Percentiles rank a stretch among this genome's conserved stretches.
Conservation (phyloP, 2,888 invertebrate species). For the Coenonympha glycerion region DNA sequence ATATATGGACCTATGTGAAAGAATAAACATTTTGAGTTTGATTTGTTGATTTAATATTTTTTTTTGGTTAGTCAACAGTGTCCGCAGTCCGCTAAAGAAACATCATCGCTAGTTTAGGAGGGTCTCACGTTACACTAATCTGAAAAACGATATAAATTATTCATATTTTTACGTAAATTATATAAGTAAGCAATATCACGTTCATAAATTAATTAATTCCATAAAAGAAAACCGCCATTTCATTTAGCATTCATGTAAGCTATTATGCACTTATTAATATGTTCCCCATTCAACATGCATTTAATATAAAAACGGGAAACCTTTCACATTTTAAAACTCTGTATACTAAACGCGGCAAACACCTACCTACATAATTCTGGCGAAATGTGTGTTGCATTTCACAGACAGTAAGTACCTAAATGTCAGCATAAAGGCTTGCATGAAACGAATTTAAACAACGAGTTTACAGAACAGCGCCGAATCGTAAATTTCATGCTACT, state of each 20-base stretch:
- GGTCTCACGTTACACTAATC: background rate
- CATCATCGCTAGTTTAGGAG: background rate
- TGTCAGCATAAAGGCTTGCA: constrained; percentile 32
- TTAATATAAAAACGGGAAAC: constrained; percentile 3
- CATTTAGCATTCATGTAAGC: background rate
- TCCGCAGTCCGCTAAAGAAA: background rate
- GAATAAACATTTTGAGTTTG: too few relatives aligned
- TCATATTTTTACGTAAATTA: too few relatives aligned
- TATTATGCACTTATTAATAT: background rate
- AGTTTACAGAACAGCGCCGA: constrained; percentile 25
- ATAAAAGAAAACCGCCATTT: background rate
- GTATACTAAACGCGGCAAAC: constrained; percentile 9
- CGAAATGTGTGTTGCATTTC: constrained; percentile 30
- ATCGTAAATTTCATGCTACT: constrained; percentile 15
- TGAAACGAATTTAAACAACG: constrained; percentile 31
- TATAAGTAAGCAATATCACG: too few relatives aligned
- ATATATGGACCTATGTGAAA: too few relatives aligned
- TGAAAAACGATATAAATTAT: too few relatives aligned
- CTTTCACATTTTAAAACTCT: constrained; percentile 10
- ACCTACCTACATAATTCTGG: constrained; percentile 18
- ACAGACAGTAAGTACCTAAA: constrained; percentile 30
- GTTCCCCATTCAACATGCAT: background rate
- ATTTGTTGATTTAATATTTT: too few relatives aligned
- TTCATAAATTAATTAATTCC: background rate
- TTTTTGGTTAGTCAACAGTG: too few relatives aligned